A percentile compares a stretch with the other conserved stretches of the same genome.
Conservation (phyloP, 1,140 invertebrate species). For the Meloidogyne hapla region DNA sequence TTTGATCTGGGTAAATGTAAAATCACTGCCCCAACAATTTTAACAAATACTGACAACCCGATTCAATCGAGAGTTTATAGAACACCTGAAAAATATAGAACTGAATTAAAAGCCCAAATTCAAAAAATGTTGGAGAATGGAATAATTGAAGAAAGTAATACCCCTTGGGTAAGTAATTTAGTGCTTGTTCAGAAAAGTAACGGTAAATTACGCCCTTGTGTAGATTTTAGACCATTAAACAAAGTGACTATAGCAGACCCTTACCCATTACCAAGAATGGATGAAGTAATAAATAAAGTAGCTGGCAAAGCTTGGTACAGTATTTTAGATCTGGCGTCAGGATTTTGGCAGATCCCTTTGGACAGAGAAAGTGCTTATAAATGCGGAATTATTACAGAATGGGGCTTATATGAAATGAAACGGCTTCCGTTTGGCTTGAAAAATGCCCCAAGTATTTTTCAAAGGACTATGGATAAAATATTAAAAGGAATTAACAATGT, state of each 20-base stretch:
- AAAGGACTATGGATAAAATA: conserved; percentile 14
- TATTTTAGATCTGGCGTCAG: conserved; percentile 11
- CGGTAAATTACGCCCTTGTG: conserved; percentile 8
- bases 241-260: conserved; percentile 9
- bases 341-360: conserved; percentile 20
- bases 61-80: neutral
- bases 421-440: conserved; percentile 17
- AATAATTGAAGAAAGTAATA: neutral
- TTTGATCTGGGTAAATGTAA: neutral
- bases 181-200: conserved; percentile 7
- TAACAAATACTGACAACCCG: neutral
- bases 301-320: conserved; percentile 1
- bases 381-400: conserved; percentile 11
- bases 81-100: conserved; percentile 1
- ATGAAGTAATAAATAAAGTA: neutral
- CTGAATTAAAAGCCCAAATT: conserved; percentile 1
- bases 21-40: neutral
- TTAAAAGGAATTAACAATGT: conserved; percentile 6
- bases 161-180: neutral
- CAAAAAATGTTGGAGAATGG: neutral
- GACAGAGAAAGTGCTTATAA: conserved; percentile 6
- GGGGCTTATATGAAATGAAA: conserved; percentile 12
- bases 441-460: conserved; percentile 16
- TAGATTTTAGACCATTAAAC: conserved; percentile 11
- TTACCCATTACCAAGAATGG: conserved; percentile 12